Evolutionary conservation across 2,888 invertebrate species (phyloP), one percentile per base, ranked within the genome.

Genomic region (Lamproptera curius): DNA sequence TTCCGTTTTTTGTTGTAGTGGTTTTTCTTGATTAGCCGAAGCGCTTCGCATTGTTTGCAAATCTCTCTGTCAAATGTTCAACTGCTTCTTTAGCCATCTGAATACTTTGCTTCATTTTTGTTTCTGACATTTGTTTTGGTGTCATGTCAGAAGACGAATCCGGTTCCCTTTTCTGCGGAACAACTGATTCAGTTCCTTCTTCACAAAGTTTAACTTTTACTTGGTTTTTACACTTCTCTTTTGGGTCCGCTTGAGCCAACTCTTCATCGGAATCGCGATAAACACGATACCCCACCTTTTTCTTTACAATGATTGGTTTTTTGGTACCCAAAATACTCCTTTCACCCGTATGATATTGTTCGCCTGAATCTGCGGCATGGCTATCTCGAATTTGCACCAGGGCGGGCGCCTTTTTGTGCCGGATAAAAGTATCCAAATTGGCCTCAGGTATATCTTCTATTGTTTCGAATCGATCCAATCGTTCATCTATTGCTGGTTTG

Each of bases 201-300:
- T 81, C 76, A 51, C 85, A 84, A 11, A 84, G 53, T 46, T 80
- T 85, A 2, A 81, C 76, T 60, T 76, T 76, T 11, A 83, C 72
- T 63, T 79, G 76, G 50, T 78, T 72, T 14, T 68, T 70, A 46
- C 83, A 83, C 28, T 64, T 68, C 53, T 78, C 76, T 14, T 62
- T 58, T 28, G 79, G 68, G 54, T 75, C 73, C 8, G 67, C 58
- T 46, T 71, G 61, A n/a, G 71, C 63, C 47, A 67, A 63, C 57
- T 80, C 79, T 55, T 81, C 83, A 9, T 76, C 78, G n/a, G 80
- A 81, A 54, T 77, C 71, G 10, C 80, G 73, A 56, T 73, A 83
- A 2, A 79, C 54, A 16, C 69, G 74, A 49, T 79, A 74, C 2
- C 76, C 79, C 41, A 65, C 55, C 56, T 74, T 82, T 54, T 78